Evolutionary conservation across 2,888 invertebrate genomes (phyloP), one percentile per base, ranked within the genome.

Genomic region (Andricus curvator): DNA sequence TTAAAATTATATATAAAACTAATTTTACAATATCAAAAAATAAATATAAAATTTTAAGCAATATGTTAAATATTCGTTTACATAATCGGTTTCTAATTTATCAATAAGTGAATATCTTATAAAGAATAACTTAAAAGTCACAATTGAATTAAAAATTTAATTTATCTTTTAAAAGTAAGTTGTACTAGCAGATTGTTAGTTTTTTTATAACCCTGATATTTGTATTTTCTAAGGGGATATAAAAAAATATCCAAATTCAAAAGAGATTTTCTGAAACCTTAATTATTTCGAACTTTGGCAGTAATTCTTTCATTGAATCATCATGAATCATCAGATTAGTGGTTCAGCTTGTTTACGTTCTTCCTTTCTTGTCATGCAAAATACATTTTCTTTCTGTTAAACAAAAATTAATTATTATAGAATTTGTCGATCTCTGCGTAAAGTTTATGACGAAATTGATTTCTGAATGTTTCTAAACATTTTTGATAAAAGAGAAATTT

Each of bases 321-420:
- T 74, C n/a, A 13, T 5, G n/a, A 33, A 11, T 17, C 44, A 74
- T 74, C 33, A 74, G 51, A 74, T 56, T n/a, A 74, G 51, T 33
- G 56, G 74, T 68, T 68, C 25, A 68, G 44, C 51, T 74, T 56
- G 56, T 56, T 74, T 56, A 4, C 29, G 29, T 29, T 56, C 74
- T n/a, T 74, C 56, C 56, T 74, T 56, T 74, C 20, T 74, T 37
- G 74, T 33, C 13, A 74, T 22, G 56, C 74, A 74, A 15, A 74
- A 74, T 33, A 74, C 4, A 33, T 74, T 48, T 33, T 51, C 74
- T 33, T 74, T 8, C 74, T 74, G 6, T 22, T n/a, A 33, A 74
- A 37, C 56, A 29, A 56, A 70, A 70, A 48, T 13, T 25, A 48
- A 44, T 68, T 1, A 41, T 9, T 13, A 22, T 11, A 25, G 25